A percentile compares a stretch with the other conserved stretches of the same genome.
phyloP scores from a whole-genome alignment of 2,888 invertebrate species.

The Agrilus mali region DNA sequence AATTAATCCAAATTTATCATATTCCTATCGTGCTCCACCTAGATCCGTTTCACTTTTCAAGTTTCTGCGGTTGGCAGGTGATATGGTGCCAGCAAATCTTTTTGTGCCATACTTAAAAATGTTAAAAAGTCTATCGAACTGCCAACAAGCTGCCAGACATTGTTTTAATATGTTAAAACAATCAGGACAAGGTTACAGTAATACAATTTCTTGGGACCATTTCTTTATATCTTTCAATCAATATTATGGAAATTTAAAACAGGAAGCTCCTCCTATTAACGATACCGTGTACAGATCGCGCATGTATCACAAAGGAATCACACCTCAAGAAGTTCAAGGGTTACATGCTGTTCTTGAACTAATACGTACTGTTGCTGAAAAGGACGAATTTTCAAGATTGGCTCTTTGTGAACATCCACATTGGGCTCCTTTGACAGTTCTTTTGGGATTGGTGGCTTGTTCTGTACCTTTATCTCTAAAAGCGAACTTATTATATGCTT shows the following conservation, averaged over 20 bases:
- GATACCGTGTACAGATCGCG: conserved; percentile 52
- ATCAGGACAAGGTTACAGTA: conserved; percentile 40
- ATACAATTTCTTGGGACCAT: conserved; percentile 69
- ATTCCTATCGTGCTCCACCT: conserved; percentile 36
- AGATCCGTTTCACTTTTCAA: conserved; percentile 75
- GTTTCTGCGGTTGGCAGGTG: conserved; percentile 80
- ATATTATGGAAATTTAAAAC: conserved; percentile 59
- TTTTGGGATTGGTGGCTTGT: conserved; percentile 76
- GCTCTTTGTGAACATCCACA: conserved; percentile 78
- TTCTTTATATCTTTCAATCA: conserved; percentile 67
- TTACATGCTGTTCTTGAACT: conserved; percentile 69
- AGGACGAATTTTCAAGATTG: conserved; percentile 69
- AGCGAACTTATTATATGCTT: conserved; percentile 64
- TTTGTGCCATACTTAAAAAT: conserved; percentile 81
- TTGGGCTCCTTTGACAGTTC: conserved; percentile 71
- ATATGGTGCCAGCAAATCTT: conserved; percentile 68
- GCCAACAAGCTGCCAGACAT: conserved; percentile 61
- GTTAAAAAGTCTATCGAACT: conserved; percentile 68
- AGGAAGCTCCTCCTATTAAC: conserved; percentile 49
- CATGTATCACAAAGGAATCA: conserved; percentile 48
- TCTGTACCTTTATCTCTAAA: conserved; percentile 77
- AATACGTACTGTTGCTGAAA: conserved; percentile 62
- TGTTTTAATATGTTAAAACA: conserved; percentile 67
- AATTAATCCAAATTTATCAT: conserved; percentile 29
- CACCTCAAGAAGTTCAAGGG: conserved; percentile 73